Base-by-base conservation (phyloP, 2,113 vertebrate genomes). In the Rhea americana region DNA sequence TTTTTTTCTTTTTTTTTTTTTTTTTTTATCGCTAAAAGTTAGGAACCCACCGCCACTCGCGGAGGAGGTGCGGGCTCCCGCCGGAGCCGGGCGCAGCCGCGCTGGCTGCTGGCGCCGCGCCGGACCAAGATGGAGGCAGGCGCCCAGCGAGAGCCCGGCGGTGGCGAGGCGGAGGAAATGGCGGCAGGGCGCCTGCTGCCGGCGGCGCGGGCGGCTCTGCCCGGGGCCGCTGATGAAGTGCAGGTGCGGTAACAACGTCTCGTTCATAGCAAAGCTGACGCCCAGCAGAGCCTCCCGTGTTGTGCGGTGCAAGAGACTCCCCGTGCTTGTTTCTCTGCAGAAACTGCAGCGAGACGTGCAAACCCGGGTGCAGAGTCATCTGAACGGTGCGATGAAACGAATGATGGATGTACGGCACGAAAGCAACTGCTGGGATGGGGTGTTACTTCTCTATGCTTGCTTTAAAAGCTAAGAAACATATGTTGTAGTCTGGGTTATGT, bases 111-210 rank as follows among this genome's bases (percentile, higher is more conserved):
- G 35, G 35, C 35, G 35, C 35, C 35, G 35, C 35, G 35, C 35
- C 35, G 35, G 35, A 6, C 35, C 35, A 35, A 43, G 41, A 43
- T 43, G 41, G 41, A 43, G 41, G 41, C 9, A 43, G 41, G 28
- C 20, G 35, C 7, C 16, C 0, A 32, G 26, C n/a, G 11, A 77
- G 65, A n/a, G 15, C 7, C 48, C 8, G 1, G 37, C 28, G 7
- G 4, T 1, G 11, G 43, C 41, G 41, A 41, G 41, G 41, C 41
- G 41, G 51, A 28, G 59, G 24, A 19, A 30, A 67, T 28, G 24
- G 51, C 25, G 12, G 53, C 35, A 35, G 35, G 35, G 35, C 35
- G 35, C 35, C 35, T 35, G 35, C 35, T 35, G 35, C 35, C 35
- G 35, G 28, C 16, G 13, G 21, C 35, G 13, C 30, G 10, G 32